Conservation (phyloP, 2,888 invertebrate species). For the Mayetiola destructor region DNA sequence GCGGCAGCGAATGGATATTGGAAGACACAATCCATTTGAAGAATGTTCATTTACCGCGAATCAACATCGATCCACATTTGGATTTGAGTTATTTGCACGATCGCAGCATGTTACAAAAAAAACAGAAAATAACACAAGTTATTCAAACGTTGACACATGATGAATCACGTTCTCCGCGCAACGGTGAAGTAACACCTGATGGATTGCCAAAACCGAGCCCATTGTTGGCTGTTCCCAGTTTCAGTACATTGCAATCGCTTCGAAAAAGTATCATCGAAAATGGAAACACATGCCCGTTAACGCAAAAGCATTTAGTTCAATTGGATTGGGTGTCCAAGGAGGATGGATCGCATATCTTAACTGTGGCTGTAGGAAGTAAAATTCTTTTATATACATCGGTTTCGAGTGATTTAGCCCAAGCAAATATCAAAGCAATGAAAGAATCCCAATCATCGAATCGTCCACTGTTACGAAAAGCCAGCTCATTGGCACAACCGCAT, state of each 20-base stretch:
- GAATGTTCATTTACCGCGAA: conserved; percentile 76
- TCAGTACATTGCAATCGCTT: conserved; percentile 75
- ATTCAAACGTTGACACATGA: conserved; percentile 62
- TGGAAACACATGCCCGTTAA: conserved; percentile 78
- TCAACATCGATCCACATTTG: conserved; percentile 65
- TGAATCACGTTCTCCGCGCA: conserved; percentile 47
- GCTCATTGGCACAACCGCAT: conserved; percentile 76
- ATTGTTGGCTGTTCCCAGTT: conserved; percentile 75
- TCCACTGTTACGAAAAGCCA: conserved; percentile 77
- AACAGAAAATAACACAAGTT: conserved; percentile 66
- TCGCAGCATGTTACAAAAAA: conserved; percentile 63
- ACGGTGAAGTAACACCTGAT: conserved; percentile 36
- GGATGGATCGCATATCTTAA: conserved; percentile 94
- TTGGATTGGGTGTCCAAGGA: conserved; percentile 99
- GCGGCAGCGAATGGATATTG: conserved; percentile 83
- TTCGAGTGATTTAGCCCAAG: conserved; percentile 86
- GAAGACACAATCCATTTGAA: conserved; percentile 91
- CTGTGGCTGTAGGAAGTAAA: conserved; percentile 88
- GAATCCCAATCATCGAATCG: conserved; percentile 71
- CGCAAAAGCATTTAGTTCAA: conserved; percentile 86
- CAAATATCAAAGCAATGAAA: conserved; percentile 83
- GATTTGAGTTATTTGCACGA: conserved; percentile 73
- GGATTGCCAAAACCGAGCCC: conserved; percentile 25
- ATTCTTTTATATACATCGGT: conserved; percentile 86
- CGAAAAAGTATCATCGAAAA: conserved; percentile 80